Percentiles rank a stretch among this genome's conserved stretches.
phyloP scores from a whole-genome alignment of 2,113 vertebrate genomes.

The Passer domesticus region DNA sequence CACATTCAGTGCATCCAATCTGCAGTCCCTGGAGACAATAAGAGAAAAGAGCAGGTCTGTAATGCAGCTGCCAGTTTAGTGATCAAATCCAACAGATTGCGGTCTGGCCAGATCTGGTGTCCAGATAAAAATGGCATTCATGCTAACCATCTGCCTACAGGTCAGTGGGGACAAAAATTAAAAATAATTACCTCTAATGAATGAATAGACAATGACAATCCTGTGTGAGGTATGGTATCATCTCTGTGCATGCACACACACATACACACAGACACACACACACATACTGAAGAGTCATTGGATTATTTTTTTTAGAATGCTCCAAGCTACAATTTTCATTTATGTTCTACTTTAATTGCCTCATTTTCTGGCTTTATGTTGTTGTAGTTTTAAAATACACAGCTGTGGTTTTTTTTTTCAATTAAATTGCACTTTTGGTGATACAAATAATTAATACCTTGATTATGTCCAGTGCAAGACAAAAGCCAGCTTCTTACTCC shows the following conservation, averaged over 20 bases:
- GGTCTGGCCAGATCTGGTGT: constrained; percentile 71
- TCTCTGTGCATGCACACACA: neutral
- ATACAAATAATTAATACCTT: neutral
- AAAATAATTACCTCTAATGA: constrained; percentile 80
- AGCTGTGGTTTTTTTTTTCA: neutral
- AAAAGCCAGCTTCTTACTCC: neutral
- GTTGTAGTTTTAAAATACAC: neutral
- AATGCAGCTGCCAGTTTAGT: constrained; percentile 64
- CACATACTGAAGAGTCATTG: neutral
- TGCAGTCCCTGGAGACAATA: constrained; percentile 43
- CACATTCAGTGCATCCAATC: constrained; percentile 65
- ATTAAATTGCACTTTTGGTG: neutral
- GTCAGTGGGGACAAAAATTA: constrained; percentile 78
- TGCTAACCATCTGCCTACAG: constrained; percentile 80
- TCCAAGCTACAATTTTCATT: neutral
- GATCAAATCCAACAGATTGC: constrained; percentile 68
- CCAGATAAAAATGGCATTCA: constrained; percentile 79
- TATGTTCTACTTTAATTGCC: neutral
- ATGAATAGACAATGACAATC: constrained; percentile 75
- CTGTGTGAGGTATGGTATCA: constrained; percentile 67
- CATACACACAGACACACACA: neutral
- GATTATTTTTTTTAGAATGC: neutral
- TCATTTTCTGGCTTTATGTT: neutral
- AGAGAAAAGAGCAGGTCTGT: constrained; percentile 59
- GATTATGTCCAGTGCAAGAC: neutral